Percentiles rank a stretch among this genome's conserved stretches.
These are phyloP conservation scores for Cygnus olor DNA, from an alignment of 2,797 vertebrate genomes.

Conservation along the genomic window DNA sequence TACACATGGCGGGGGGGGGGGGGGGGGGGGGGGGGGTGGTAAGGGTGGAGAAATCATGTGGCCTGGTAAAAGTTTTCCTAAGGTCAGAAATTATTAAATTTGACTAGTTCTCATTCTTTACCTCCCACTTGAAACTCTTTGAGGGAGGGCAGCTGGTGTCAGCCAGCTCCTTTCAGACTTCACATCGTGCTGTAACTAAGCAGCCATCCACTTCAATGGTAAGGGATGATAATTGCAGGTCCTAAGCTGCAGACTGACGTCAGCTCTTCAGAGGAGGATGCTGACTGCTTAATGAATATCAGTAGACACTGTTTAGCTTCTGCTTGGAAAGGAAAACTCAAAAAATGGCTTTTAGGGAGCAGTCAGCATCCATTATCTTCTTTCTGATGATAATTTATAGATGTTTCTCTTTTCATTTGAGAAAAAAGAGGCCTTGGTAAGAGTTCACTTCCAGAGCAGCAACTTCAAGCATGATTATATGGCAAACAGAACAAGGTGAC, in stretches of 20 bases:
- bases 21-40: fast-evolving
- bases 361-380: slow-evolving; percentile 11
- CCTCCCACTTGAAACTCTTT: slow-evolving; percentile 1
- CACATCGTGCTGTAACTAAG: slow-evolving; percentile 49
- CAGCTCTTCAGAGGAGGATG: slow-evolving; percentile 50
- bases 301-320: slow-evolving; percentile 32
- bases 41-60: background rate
- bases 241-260: slow-evolving; percentile 43
- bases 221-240: slow-evolving; percentile 44
- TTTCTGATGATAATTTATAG: slow-evolving; percentile 32
- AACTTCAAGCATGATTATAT: slow-evolving; percentile 24
- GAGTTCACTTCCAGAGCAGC: background rate
- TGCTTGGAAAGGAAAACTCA: background rate
- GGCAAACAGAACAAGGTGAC: slow-evolving; percentile 23
- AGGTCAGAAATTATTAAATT: background rate
- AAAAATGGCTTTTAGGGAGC: slow-evolving; percentile 30
- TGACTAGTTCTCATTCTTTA: background rate
- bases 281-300: slow-evolving; percentile 65
- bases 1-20: fast-evolving
- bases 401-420: background rate
- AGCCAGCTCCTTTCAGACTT: slow-evolving; percentile 22
- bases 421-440: background rate
- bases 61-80: background rate
- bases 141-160: slow-evolving; percentile 52
- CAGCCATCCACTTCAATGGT: slow-evolving; percentile 39